Evolutionary conservation across 2,797 vertebrate species (phyloP), one percentile per base, ranked within the genome.

Genomic region (Protosalanx chinensis): DNA sequence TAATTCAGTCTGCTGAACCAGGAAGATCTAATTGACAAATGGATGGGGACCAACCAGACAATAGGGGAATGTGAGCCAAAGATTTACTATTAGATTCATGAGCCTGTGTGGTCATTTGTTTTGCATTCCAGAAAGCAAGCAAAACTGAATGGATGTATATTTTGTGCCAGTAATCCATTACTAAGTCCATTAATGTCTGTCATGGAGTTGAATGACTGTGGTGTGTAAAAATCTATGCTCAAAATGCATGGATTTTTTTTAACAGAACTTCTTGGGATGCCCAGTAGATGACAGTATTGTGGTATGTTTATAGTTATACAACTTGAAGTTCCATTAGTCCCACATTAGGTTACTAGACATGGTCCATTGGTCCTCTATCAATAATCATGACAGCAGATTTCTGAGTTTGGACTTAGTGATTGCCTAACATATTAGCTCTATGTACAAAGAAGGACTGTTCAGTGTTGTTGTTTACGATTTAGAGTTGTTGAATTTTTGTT

Each of bases 1-100:
- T 84, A 81, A 90, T 86, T 86, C 67, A 83, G 73, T 87, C 62
- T 70, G 84, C n/a, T 63, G 4, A 78, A 82, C 77, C 80, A 90
- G 84, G 81, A 89, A 87, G 70, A 30, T 41, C 32, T 29, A 20
- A 16, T 13, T 51, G 4, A 35, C 3, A 62, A 23, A 53, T 49
- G 27, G 57, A 23, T 6, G 23, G 35, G 20, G 29, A 70, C 16
- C 53, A 1, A 8, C 16, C 62, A 18, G 27, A 81, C 37, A 23
- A 51, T 64, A 73, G 70, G 68, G 58, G 58, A 64, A 7, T 65
- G 67, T 32, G 4, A 7, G 16, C 4, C 4, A 70, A 60, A 60
- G 20, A 4, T 60, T 12, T 63, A 32, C 61, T 15, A 29, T 3
- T 23, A 59, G 10, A 23, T 29, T 29, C 27, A 29, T 1, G 27